phyloP scores from a whole-genome alignment of 1,140 invertebrate species.

The Venturia canescens region DNA sequence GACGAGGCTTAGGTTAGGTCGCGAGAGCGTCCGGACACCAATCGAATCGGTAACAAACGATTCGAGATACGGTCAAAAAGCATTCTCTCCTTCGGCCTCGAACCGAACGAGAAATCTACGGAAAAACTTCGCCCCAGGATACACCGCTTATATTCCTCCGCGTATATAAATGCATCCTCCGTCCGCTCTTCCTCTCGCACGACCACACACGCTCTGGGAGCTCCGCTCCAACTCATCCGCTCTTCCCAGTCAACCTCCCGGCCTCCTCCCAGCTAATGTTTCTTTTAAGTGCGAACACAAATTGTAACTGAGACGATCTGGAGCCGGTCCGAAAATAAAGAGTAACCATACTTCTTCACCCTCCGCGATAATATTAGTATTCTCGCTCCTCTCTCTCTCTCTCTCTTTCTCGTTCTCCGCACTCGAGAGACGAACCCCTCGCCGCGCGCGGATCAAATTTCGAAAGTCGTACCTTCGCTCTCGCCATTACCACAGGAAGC shows the following conservation, averaged over 20 bases:
- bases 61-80: constrained; percentile 69
- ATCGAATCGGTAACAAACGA: constrained; percentile 76
- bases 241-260: constrained; percentile 42
- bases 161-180: background rate
- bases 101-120: too few relatives aligned
- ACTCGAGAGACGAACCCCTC: constrained; percentile 63
- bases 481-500: constrained; percentile 39
- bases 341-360: constrained; percentile 36
- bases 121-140: too few relatives aligned
- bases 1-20: background rate
- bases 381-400: too few relatives aligned
- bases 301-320: constrained; percentile 76
- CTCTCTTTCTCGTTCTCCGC: background rate
- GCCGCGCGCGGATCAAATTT: constrained; percentile 70
- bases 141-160: too few relatives aligned
- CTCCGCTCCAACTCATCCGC: constrained; percentile 20
- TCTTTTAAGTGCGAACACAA: constrained; percentile 77
- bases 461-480: constrained; percentile 69
- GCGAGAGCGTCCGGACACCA: constrained; percentile 49
- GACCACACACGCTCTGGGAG: constrained; percentile 46
- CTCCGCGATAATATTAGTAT: constrained; percentile 46
- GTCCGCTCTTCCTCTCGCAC: background rate
- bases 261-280: constrained; percentile 72
- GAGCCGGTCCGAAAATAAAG: constrained; percentile 47
- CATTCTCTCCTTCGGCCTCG: background rate